These are phyloP conservation scores for Dromaius novaehollandiae DNA, from an alignment of 2,113 vertebrate species.

Conservation along the genomic window DNA sequence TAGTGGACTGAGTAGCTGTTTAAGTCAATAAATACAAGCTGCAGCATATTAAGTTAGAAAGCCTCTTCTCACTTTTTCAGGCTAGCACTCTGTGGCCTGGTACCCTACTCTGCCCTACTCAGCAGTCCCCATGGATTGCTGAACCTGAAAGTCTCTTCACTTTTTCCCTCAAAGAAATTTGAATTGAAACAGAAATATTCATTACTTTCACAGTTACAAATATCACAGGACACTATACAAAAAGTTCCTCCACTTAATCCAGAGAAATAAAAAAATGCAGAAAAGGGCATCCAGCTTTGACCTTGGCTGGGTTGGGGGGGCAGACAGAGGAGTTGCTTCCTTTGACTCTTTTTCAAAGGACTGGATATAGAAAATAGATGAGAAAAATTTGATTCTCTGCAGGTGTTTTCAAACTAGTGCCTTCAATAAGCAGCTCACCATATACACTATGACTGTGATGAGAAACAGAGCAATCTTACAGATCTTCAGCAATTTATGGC, in stretches of 20 bases:
- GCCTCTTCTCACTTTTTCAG: background rate
- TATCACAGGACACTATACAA: background rate
- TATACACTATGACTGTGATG: background rate
- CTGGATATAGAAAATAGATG: background rate
- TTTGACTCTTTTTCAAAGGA: background rate
- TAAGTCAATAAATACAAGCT: background rate
- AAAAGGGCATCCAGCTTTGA: background rate
- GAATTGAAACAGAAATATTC: background rate
- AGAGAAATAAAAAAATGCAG: background rate
- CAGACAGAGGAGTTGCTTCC: background rate
- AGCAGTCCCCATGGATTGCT: accelerated
- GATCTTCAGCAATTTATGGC: background rate
- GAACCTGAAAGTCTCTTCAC: background rate
- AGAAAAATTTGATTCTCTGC: background rate
- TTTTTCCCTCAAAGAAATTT: background rate
- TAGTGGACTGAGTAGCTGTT: background rate
- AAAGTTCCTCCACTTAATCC: background rate
- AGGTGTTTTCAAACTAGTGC: background rate
- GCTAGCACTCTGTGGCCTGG: background rate
- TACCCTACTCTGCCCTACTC: background rate
- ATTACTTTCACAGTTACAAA: background rate
- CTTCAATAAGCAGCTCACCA: background rate
- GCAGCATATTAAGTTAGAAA: background rate
- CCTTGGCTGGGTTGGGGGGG: background rate
- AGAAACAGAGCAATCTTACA: background rate